Percentiles rank a stretch among this genome's conserved stretches.
Evolutionary conservation across 2,888 invertebrate genomes (phyloP).

Genomic region (Anthophora plumipes): DNA sequence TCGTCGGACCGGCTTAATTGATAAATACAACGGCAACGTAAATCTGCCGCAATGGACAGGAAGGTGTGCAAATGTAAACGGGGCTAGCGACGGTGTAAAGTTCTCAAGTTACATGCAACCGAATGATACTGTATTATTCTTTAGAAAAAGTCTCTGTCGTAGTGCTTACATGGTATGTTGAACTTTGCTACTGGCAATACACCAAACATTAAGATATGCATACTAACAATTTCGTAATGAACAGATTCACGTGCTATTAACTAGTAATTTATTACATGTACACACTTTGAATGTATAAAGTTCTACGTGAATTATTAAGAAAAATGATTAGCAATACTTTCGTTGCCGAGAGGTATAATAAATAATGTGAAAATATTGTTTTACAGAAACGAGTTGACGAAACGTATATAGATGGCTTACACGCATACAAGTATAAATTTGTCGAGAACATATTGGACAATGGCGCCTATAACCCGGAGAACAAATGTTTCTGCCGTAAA

Average conservation of each 20-base stretch:
- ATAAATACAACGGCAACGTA: conserved; percentile 90
- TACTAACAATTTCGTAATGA: not conserved
- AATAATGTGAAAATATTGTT: conserved; percentile 5
- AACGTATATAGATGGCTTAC: conserved; percentile 87
- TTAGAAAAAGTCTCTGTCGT: conserved; percentile 93
- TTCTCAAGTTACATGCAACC: conserved; percentile 90
- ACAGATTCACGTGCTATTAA: not conserved
- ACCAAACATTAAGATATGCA: not conserved
- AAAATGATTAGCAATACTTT: not conserved
- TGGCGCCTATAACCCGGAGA: conserved; percentile 89
- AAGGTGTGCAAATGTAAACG: conserved; percentile 91
- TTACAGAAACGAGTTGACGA: conserved; percentile 87
- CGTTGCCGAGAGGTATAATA: not conserved
- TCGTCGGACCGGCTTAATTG: conserved; percentile 89
- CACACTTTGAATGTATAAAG: not conserved
- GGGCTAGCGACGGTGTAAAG: conserved; percentile 94
- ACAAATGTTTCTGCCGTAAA: conserved; percentile 92
- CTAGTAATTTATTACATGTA: not conserved
- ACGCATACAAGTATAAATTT: conserved; percentile 91
- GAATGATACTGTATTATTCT: conserved; percentile 91
- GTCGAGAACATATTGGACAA: conserved; percentile 92
- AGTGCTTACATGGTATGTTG: conserved; percentile 90
- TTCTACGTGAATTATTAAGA: not conserved
- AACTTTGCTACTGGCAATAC: not conserved
- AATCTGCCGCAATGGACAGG: conserved; percentile 92